phyloP scores from a whole-genome alignment of 2,113 vertebrate species.

The Bubo bubo region DNA sequence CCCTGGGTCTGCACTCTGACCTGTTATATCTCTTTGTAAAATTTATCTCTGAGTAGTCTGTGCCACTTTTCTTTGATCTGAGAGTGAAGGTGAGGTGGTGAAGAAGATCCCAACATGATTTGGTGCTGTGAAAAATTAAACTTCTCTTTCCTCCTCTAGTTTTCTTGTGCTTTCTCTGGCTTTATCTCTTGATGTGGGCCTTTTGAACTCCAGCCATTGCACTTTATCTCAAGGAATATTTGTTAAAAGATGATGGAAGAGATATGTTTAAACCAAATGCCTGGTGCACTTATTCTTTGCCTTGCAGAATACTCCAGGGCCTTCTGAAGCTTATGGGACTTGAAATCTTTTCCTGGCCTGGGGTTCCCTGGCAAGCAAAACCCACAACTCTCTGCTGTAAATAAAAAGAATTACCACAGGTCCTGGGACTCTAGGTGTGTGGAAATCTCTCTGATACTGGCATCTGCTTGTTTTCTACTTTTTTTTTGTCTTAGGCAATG shows the following conservation, averaged over 20 bases:
- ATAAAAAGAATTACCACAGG: background rate
- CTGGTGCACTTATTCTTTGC: background rate
- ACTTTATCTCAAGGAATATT: background rate
- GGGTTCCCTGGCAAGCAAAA: background rate
- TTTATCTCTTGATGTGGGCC: background rate
- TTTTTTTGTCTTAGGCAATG: background rate
- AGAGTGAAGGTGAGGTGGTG: background rate
- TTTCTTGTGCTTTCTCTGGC: background rate
- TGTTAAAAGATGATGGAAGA: background rate
- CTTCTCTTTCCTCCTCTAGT: background rate
- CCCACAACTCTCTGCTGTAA: background rate
- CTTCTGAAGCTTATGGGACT: background rate
- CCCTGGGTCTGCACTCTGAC: background rate
- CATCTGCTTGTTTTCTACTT: background rate
- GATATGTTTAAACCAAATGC: background rate
- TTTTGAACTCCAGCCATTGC: background rate
- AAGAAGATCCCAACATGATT: background rate
- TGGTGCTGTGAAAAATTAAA: background rate
- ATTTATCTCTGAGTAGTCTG: background rate
- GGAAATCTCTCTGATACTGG: background rate
- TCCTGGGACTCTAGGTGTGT: background rate
- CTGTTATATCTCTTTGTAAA: background rate
- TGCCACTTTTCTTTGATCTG: background rate
- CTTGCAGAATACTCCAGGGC: background rate
- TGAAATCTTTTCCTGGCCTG: background rate